phyloP scores from a whole-genome alignment of 2,888 invertebrate genomes.

The Nomada ruficornis region DNA sequence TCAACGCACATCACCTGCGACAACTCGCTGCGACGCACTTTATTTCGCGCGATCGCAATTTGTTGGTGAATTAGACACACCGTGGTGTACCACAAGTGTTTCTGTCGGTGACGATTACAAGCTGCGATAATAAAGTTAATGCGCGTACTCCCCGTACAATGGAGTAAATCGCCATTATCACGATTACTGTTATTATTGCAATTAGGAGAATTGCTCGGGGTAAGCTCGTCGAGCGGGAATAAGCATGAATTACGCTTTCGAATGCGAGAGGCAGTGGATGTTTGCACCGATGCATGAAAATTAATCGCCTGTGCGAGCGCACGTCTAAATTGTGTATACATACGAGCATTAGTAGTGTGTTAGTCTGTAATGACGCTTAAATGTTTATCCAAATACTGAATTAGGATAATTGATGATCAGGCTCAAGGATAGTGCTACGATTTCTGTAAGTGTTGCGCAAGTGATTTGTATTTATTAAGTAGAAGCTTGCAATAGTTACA shows the following conservation, averaged over 20 bases:
- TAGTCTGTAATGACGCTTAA: slow-evolving; percentile 9
- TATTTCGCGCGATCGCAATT: slow-evolving; percentile 19
- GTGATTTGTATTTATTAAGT: background rate
- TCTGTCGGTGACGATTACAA: slow-evolving; percentile 55
- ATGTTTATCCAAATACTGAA: slow-evolving; percentile 2
- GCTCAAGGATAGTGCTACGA: background rate
- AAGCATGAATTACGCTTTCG: slow-evolving; percentile 48
- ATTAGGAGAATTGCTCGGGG: slow-evolving; percentile 76
- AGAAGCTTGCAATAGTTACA: too few species aligned
- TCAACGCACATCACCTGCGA: background rate
- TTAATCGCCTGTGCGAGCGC: slow-evolving; percentile 16
- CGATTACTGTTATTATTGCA: slow-evolving; percentile 78
- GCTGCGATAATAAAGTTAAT: slow-evolving; percentile 67
- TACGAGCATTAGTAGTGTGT: background rate
- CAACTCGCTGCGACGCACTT: background rate
- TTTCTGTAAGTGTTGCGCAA: background rate
- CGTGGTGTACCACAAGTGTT: slow-evolving; percentile 27
- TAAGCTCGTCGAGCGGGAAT: slow-evolving; percentile 44
- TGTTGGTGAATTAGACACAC: slow-evolving; percentile 34
- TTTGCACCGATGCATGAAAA: slow-evolving; percentile 46
- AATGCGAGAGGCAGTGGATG: slow-evolving; percentile 24
- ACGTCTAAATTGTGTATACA: background rate
- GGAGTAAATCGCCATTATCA: slow-evolving; percentile 66
- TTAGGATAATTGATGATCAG: background rate
- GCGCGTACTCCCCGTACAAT: slow-evolving; percentile 49